phyloP scores from a whole-genome alignment of 2,797 vertebrate species.

The Crocodylus rhombifer region DNA sequence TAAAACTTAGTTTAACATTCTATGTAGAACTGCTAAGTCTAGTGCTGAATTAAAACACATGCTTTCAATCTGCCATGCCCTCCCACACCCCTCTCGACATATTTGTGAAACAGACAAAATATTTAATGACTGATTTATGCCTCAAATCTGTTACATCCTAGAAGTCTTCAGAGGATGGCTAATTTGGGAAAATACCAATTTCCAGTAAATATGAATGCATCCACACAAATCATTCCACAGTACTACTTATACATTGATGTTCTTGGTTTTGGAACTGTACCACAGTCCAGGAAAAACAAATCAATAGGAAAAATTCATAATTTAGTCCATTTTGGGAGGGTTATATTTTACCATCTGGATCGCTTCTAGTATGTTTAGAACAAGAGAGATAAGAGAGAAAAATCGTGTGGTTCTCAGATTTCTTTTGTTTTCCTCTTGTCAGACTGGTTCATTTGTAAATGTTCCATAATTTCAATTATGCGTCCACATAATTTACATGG shows the following conservation, averaged over 20 bases:
- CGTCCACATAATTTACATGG: conserved; percentile 60
- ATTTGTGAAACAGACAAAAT: not conserved
- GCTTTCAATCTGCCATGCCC: not conserved
- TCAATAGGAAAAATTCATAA: not conserved
- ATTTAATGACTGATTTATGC: not conserved
- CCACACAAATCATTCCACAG: not conserved
- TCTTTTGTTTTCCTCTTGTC: conserved; percentile 24
- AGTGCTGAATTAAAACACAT: not conserved
- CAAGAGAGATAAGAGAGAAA: conserved; percentile 41
- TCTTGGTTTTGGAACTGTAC: not conserved
- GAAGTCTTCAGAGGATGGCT: not conserved
- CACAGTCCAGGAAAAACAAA: not conserved
- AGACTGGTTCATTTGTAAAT: conserved; percentile 66
- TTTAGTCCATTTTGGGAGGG: not conserved
- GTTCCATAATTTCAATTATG: conserved; percentile 61
- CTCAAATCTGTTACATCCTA: not conserved
- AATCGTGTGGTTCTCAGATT: not conserved
- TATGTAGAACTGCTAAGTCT: not conserved
- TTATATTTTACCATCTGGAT: conserved; percentile 16
- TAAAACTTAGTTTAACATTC: not conserved
- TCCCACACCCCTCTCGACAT: not conserved
- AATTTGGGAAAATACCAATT: not conserved
- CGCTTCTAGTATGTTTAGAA: conserved; percentile 10
- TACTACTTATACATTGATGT: not conserved
- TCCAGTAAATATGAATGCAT: not conserved